Conservation (phyloP, 2,797 vertebrate species). For the Lemur catta region DNA sequence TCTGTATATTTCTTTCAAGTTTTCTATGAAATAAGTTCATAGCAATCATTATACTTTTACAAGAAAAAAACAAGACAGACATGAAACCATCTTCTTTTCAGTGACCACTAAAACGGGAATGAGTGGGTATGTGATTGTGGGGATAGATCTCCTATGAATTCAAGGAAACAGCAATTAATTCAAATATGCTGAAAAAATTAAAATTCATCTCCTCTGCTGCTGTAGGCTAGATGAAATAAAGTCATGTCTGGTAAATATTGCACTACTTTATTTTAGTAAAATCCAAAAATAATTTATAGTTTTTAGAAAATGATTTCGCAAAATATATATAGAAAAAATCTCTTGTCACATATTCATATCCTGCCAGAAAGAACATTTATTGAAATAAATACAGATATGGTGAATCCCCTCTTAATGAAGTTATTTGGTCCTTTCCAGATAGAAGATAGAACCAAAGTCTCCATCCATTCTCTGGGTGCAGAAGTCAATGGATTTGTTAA, state of each 20-base stretch:
- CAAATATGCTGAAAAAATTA: neutral
- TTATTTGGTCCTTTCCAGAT: neutral
- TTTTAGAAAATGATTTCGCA: neutral
- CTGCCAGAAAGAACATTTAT: neutral
- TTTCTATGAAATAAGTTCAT: neutral
- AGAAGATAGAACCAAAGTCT: neutral
- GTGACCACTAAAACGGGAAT: neutral
- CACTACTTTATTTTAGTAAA: conserved; percentile 19
- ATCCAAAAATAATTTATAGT: neutral
- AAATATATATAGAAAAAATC: neutral
- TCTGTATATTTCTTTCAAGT: neutral
- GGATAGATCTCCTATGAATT: neutral
- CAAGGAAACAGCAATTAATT: neutral
- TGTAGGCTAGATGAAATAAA: neutral
- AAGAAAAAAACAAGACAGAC: neutral
- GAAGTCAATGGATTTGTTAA: neutral
- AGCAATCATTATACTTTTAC: neutral
- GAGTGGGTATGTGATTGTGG: neutral
- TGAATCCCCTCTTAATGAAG: neutral
- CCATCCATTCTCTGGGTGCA: neutral
- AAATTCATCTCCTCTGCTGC: neutral
- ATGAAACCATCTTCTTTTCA: neutral
- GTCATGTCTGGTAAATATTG: neutral
- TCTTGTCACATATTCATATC: neutral
- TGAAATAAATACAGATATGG: neutral